A percentile compares a stretch with the other conserved stretches of the same genome.
These are phyloP conservation scores for Resseliella maxima DNA, from an alignment of 2,888 invertebrate genomes.

Conservation along the genomic window DNA sequence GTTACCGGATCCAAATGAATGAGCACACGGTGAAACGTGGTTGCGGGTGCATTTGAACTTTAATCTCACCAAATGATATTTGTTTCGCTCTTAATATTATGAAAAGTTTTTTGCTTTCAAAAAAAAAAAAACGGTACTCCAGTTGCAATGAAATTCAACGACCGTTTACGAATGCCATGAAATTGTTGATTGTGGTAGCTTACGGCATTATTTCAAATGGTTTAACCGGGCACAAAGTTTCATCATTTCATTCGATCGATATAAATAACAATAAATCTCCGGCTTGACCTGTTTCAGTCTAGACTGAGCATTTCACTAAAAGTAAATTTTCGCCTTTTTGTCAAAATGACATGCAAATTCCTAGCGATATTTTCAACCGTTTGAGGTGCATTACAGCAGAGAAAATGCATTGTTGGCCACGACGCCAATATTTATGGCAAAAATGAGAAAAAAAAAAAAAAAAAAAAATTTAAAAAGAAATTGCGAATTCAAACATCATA, in stretches of 20 bases:
- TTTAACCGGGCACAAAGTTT: neutral
- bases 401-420: neutral
- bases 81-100: neutral
- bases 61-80: conserved; percentile 11
- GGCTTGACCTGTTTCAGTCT: neutral
- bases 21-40: neutral
- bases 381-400: neutral
- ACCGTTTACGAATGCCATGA: neutral
- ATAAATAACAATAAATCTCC: conserved; percentile 39
- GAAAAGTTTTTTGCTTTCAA: neutral
- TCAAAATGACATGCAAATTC: neutral
- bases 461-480: neutral
- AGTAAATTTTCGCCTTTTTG: neutral
- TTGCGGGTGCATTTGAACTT: neutral
- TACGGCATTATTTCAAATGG: conserved; percentile 4
- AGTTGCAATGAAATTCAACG: neutral
- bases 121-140: no score
- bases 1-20: neutral
- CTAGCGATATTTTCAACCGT: neutral
- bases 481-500: neutral
- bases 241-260: neutral
- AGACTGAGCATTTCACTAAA: neutral
- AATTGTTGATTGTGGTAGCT: conserved; percentile 2
- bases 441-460: neutral
- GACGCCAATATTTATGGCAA: no score